Conservation (phyloP, 2,888 invertebrate genomes). For the Abrostola tripartita region DNA sequence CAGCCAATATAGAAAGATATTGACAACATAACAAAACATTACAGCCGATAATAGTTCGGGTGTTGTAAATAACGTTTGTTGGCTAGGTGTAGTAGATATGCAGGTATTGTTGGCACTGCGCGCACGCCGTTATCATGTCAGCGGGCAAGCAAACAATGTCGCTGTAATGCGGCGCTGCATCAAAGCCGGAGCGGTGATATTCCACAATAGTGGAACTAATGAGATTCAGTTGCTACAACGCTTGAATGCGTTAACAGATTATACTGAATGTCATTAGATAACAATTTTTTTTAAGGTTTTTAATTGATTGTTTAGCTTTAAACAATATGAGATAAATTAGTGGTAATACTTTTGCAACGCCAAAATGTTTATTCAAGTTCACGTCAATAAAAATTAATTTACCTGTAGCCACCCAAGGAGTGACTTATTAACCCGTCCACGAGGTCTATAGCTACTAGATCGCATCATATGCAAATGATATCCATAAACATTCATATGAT, state of each 20-base stretch:
- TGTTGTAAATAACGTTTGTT: constrained; percentile 11
- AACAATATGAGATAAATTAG: no score
- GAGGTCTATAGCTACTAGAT: constrained; percentile 50
- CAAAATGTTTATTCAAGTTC: no score
- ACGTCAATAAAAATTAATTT: no score
- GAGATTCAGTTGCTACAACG: constrained; percentile 3
- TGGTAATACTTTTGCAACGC: no score
- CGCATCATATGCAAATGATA: constrained; percentile 54
- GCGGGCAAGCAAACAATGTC: constrained; percentile 40
- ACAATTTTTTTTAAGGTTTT: not conserved
- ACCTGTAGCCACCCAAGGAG: constrained; percentile 47
- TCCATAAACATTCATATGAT: constrained; percentile 50
- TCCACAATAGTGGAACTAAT: constrained; percentile 22
- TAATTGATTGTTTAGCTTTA: not conserved
- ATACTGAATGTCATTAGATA: not conserved
- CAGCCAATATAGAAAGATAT: constrained; percentile 4
- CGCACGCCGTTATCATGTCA: constrained; percentile 35
- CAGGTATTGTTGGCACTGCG: constrained; percentile 18
- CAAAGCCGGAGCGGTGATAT: constrained; percentile 10
- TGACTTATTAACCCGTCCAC: constrained; percentile 57
- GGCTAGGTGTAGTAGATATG: constrained; percentile 36
- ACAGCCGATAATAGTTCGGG: not conserved
- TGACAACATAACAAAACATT: constrained; percentile 18
- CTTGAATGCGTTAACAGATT: constrained; percentile 3
- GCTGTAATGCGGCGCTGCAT: constrained; percentile 1